Evolutionary conservation across 2,113 vertebrate genomes (phyloP).

Genomic region (Camarhynchus parvulus): DNA sequence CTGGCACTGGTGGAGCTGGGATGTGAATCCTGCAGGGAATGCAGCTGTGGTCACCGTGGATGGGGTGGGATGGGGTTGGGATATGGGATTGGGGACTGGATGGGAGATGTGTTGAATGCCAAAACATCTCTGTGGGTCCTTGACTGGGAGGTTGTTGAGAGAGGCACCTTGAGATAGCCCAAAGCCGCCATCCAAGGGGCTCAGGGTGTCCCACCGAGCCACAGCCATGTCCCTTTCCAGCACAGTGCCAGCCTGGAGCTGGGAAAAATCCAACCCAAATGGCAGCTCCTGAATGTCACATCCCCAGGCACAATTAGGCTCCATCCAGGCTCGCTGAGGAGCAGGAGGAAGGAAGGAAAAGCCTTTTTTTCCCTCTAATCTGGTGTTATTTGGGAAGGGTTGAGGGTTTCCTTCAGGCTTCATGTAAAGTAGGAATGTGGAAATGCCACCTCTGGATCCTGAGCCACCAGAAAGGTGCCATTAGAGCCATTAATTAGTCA

Average conservation of each 20-base stretch:
- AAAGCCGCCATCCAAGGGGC: accelerated
- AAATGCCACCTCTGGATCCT: not conserved
- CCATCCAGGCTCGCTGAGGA: not conserved
- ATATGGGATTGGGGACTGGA: not conserved
- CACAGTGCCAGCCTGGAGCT: not conserved
- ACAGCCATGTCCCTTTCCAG: accelerated
- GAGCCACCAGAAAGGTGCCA: not conserved
- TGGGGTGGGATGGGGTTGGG: not conserved
- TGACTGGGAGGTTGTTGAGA: too few relatives aligned
- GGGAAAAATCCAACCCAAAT: not conserved
- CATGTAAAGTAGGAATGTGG: not conserved
- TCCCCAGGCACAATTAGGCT: not conserved
- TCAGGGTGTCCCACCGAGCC: not conserved
- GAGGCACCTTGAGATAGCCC: not conserved
- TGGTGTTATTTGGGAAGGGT: not conserved
- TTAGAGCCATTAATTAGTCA: not conserved
- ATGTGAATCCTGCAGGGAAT: not conserved
- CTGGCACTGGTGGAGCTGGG: not conserved
- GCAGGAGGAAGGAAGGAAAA: not conserved
- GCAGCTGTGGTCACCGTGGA: accelerated
- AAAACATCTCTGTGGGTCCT: not conserved
- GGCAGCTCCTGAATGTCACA: not conserved
- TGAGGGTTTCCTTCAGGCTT: not conserved
- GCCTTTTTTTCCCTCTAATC: not conserved
- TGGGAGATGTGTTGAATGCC: not conserved